Evolutionary conservation across 2,797 vertebrate species (phyloP).

Genomic region (Anolis apletophallus): DNA sequence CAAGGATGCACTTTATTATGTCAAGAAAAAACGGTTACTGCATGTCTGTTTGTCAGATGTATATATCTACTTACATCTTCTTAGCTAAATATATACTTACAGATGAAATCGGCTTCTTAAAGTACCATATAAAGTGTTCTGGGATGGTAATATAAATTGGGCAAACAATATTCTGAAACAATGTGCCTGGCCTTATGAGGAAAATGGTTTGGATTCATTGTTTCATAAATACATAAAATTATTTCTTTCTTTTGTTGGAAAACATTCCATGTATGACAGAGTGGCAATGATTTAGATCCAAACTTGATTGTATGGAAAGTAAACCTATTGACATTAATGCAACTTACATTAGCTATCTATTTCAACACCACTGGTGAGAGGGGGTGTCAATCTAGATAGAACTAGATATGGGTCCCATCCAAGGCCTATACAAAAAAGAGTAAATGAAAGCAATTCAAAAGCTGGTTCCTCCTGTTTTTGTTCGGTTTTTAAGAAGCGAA

Average conservation of each 20-base stretch:
- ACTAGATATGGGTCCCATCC: background rate
- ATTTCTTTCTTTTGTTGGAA: background rate
- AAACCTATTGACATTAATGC: background rate
- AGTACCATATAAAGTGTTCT: background rate
- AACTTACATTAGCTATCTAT: background rate
- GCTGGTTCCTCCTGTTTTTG: background rate
- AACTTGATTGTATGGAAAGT: background rate
- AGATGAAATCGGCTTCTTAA: background rate
- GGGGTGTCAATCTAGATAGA: background rate
- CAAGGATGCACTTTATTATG: conserved; percentile 57
- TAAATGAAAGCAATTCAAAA: background rate
- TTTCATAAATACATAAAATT: background rate
- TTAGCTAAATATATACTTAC: background rate
- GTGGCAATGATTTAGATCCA: background rate
- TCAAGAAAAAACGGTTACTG: conserved; percentile 57
- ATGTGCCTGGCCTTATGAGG: background rate
- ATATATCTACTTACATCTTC: background rate
- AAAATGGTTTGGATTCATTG: background rate
- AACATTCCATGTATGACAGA: background rate
- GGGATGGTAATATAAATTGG: background rate
- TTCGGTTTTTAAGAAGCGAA: background rate
- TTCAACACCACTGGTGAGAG: no score
- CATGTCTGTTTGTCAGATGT: conserved; percentile 57
- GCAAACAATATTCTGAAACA: background rate
- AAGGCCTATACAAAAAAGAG: background rate